Conservation (phyloP, 2,888 invertebrate genomes). For the Physocephala rufipes region DNA sequence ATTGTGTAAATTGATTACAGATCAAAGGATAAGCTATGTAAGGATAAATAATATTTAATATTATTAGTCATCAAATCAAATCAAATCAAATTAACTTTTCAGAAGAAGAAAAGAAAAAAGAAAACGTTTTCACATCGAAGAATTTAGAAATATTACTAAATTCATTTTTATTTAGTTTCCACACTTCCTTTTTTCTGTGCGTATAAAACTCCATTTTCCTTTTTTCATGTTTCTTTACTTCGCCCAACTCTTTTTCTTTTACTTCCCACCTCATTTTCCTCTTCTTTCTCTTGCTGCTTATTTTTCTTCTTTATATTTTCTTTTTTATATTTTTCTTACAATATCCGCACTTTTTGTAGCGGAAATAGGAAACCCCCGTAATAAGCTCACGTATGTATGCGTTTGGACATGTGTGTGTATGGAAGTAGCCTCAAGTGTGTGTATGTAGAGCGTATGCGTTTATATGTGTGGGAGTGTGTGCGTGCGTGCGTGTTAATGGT, state of each 20-base stretch:
- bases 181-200: neutral
- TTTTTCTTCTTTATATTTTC: too few species aligned
- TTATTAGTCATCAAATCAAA: too few species aligned
- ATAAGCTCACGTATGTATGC: too few species aligned
- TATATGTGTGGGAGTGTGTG: neutral
- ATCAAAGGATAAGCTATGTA: too few species aligned
- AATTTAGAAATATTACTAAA: conserved; percentile 8
- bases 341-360: too few species aligned
- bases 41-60: too few species aligned
- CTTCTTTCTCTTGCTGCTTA: conserved; percentile 29
- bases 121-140: neutral
- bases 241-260: neutral
- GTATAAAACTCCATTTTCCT: too few species aligned
- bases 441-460: neutral
- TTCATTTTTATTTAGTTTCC: conserved; percentile 3
- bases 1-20: too few species aligned
- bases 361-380: too few species aligned
- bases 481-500: neutral
- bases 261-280: neutral
- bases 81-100: too few species aligned
- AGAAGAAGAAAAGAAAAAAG: too few species aligned
- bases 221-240: neutral
- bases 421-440: conserved; percentile 7
- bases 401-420: conserved; percentile 29
- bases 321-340: too few species aligned